phyloP scores from a whole-genome alignment of 2,797 vertebrate genomes.

The Pteropus rufus region DNA sequence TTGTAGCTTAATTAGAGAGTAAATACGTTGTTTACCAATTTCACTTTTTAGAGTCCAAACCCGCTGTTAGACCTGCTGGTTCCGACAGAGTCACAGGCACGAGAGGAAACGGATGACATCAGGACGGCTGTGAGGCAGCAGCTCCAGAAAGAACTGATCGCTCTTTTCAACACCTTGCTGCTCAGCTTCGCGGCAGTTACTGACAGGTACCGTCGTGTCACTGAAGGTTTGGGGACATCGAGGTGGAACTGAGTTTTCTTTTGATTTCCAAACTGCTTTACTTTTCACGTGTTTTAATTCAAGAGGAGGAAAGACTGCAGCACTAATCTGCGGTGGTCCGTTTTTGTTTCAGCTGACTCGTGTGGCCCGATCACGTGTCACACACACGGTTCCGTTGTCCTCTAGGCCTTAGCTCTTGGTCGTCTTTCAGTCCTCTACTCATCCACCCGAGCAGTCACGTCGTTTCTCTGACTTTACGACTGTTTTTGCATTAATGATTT shows the following conservation, averaged over 20 bases:
- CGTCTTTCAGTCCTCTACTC: background rate
- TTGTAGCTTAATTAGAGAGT: background rate
- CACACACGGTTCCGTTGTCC: background rate
- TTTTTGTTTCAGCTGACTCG: background rate
- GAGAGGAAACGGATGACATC: slow-evolving; percentile 83
- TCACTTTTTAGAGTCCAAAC: slow-evolving; percentile 80
- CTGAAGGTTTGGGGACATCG: background rate
- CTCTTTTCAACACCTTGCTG: slow-evolving; percentile 89
- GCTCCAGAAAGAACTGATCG: slow-evolving; percentile 91
- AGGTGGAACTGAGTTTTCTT: background rate
- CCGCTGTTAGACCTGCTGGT: slow-evolving; percentile 85
- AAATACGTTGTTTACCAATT: background rate
- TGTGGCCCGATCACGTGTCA: too few relatives aligned
- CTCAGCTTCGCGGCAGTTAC: slow-evolving; percentile 82
- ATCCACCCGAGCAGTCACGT: background rate
- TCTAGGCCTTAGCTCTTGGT: background rate
- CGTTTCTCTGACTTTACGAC: background rate
- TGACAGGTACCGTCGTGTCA: slow-evolving; percentile 86
- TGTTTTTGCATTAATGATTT: background rate
- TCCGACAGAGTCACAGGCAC: slow-evolving; percentile 82
- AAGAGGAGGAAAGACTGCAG: background rate
- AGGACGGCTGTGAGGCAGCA: slow-evolving; percentile 88
- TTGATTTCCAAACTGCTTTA: background rate
- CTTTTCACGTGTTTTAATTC: background rate
- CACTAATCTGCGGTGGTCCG: background rate